Evolutionary conservation across 2,113 vertebrate genomes (phyloP).

Genomic region (Pontoporia blainvillei): DNA sequence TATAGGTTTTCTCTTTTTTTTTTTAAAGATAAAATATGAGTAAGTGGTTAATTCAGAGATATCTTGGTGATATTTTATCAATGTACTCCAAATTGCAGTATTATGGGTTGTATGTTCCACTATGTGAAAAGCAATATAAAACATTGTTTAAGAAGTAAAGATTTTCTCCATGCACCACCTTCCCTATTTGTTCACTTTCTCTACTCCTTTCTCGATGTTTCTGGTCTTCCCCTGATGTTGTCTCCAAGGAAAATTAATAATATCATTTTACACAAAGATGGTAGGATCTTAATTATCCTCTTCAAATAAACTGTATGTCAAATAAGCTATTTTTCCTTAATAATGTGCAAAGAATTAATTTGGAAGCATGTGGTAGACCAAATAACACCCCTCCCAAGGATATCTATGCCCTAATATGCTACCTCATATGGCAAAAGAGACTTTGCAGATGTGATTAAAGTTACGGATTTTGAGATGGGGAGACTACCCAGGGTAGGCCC

Average conservation of each 20-base stretch:
- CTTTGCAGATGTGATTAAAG: background rate
- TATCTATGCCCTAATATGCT: background rate
- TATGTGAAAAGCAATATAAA: background rate
- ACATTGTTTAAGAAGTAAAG: background rate
- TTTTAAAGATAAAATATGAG: background rate
- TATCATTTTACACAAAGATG: background rate
- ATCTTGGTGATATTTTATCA: background rate
- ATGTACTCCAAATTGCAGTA: background rate
- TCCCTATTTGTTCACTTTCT: background rate
- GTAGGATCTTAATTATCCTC: background rate
- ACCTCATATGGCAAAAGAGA: background rate
- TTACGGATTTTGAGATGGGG: background rate
- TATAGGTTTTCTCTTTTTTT: background rate
- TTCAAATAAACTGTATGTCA: slow-evolving; percentile 4
- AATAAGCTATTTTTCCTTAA: slow-evolving; percentile 17
- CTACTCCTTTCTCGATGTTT: background rate
- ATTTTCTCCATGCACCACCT: background rate
- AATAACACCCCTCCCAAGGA: background rate
- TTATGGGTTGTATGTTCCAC: background rate
- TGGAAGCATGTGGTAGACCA: background rate
- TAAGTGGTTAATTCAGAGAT: background rate
- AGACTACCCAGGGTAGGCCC: background rate
- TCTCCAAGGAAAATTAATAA: slow-evolving; percentile 6
- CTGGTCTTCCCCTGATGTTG: background rate
- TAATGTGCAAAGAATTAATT: background rate